Evolutionary conservation across 2,888 invertebrate species (phyloP).

Genomic region (Criorhina ranunculi): DNA sequence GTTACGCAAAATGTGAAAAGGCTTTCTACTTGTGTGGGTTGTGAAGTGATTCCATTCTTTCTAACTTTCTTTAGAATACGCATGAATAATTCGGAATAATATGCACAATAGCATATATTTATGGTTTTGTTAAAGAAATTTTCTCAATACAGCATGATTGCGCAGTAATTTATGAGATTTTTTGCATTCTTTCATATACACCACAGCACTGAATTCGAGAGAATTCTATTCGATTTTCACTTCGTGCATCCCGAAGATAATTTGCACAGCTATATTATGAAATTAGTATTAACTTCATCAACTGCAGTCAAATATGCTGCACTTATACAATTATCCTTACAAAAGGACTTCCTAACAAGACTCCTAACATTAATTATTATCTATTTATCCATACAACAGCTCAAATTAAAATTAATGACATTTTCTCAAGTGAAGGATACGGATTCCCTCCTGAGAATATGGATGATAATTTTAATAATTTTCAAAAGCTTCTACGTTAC

Average conservation of each 20-base stretch:
- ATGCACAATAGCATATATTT: too few relatives aligned
- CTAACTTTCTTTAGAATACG: too few relatives aligned
- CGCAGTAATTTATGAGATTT: too few relatives aligned
- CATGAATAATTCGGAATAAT: too few relatives aligned
- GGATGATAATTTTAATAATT: constrained; percentile 16
- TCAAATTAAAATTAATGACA: constrained; percentile 7
- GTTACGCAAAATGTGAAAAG: neutral
- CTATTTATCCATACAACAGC: neutral
- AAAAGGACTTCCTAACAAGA: neutral
- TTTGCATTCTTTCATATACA: too few relatives aligned
- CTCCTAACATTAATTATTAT: neutral
- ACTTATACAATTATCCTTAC: constrained; percentile 3
- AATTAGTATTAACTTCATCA: neutral
- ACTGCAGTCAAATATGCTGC: neutral
- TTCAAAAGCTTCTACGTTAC: neutral
- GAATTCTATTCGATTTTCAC: neutral
- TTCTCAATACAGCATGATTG: too few relatives aligned
- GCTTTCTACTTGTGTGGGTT: neutral
- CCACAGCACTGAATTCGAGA: too few relatives aligned
- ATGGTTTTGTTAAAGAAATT: too few relatives aligned
- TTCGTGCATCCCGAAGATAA: too few relatives aligned
- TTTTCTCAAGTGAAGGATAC: constrained; percentile 1
- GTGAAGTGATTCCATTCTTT: too few relatives aligned
- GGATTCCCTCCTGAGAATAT: neutral
- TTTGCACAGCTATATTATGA: neutral